Percentiles rank a stretch among this genome's conserved stretches.
Conservation (phyloP, 1,140 invertebrate species). For the Diprion similis region DNA sequence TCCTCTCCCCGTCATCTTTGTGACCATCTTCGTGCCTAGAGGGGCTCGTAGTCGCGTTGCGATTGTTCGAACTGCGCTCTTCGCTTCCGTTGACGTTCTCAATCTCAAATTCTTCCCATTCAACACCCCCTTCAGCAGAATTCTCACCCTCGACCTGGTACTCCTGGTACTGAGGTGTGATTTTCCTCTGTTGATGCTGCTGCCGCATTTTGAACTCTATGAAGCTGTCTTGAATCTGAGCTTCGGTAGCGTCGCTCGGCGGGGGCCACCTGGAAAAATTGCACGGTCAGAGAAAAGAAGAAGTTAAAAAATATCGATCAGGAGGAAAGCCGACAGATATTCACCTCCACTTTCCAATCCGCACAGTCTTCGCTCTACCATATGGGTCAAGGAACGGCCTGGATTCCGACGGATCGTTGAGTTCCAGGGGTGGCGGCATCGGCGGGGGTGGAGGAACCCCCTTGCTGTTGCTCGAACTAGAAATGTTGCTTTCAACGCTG, state of each 20-base stretch:
- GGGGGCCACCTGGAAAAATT: slow-evolving; percentile 81
- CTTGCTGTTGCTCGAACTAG: slow-evolving; percentile 57
- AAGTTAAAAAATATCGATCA: background rate
- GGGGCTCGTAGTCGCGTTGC: slow-evolving; percentile 34
- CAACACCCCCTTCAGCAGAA: slow-evolving; percentile 66
- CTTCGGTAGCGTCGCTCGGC: slow-evolving; percentile 75
- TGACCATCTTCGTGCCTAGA: slow-evolving; percentile 54
- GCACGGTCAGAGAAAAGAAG: background rate
- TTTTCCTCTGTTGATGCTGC: slow-evolving; percentile 74
- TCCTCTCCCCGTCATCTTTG: slow-evolving; percentile 57
- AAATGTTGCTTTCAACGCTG: slow-evolving; percentile 66
- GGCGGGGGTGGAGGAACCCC: slow-evolving; percentile 80
- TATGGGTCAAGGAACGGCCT: slow-evolving; percentile 89
- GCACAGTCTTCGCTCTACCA: slow-evolving; percentile 91
- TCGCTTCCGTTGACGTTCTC: slow-evolving; percentile 58
- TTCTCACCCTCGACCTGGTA: slow-evolving; percentile 51
- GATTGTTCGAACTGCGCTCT: slow-evolving; percentile 39
- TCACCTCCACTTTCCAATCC: slow-evolving; percentile 88
- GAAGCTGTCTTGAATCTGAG: slow-evolving; percentile 73
- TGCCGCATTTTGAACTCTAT: slow-evolving; percentile 89
- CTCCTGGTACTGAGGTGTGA: slow-evolving; percentile 70
- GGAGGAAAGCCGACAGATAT: background rate
- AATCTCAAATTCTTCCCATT: slow-evolving; percentile 85
- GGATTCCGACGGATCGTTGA: slow-evolving; percentile 77
- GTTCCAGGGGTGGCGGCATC: slow-evolving; percentile 81